These are phyloP conservation scores for Hirundichthys speculiger DNA, from an alignment of 2,113 vertebrate genomes.

Conservation along the genomic window DNA sequence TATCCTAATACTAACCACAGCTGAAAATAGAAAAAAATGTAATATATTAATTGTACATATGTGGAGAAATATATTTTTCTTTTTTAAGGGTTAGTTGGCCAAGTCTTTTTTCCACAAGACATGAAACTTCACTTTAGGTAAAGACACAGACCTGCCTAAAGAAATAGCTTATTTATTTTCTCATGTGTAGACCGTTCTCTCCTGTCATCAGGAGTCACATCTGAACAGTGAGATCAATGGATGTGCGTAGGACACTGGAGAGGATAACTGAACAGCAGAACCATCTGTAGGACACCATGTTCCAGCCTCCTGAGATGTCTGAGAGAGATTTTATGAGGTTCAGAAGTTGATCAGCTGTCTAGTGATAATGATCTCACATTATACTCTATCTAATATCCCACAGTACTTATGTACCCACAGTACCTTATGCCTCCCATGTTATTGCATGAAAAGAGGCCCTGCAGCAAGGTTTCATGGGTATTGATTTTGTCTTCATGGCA, in stretches of 20 bases:
- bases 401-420: no score
- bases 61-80: no score
- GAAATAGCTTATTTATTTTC: neutral
- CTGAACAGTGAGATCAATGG: neutral
- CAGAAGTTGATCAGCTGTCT: slow-evolving; percentile 5
- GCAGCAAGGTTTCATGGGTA: slow-evolving; percentile 5
- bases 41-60: no score
- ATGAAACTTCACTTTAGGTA: no score
- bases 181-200: neutral
- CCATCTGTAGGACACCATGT: slow-evolving; percentile 4
- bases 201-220: neutral
- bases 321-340: slow-evolving; percentile 27
- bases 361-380: neutral
- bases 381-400: neutral
- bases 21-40: no score
- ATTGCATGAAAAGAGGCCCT: neutral
- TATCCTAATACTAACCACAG: no score
- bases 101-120: no score
- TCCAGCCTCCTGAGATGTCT: neutral
- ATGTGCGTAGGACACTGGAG: neutral
- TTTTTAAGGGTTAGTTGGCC: no score
- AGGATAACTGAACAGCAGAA: slow-evolving; percentile 19
- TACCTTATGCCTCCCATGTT: neutral
- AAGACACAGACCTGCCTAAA: neutral
- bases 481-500: neutral